Conservation (phyloP, 2,888 invertebrate species). For the Trissolcus japonicus region DNA sequence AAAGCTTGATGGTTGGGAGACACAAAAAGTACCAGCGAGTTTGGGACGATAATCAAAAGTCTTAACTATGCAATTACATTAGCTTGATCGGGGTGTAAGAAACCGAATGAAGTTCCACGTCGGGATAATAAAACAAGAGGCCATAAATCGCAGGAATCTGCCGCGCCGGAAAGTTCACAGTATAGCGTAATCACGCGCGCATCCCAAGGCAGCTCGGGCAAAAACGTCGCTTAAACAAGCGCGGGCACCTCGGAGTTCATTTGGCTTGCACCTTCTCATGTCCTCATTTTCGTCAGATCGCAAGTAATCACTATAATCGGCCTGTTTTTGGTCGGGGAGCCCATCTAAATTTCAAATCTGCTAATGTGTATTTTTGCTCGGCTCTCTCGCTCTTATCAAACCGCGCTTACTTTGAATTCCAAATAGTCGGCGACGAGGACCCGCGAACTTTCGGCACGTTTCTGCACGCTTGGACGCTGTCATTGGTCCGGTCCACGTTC, state of each 20-base stretch:
- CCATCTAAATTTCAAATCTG: slow-evolving; percentile 74
- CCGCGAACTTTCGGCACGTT: slow-evolving; percentile 65
- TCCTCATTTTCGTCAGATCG: slow-evolving; percentile 41
- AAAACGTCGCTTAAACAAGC: slow-evolving; percentile 26
- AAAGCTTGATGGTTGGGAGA: no score
- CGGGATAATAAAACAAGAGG: slow-evolving; percentile 11
- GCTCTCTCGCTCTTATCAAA: slow-evolving; percentile 64
- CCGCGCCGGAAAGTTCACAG: slow-evolving; percentile 17
- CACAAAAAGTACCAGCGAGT: no score
- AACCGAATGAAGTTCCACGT: slow-evolving; percentile 12
- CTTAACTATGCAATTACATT: slow-evolving; percentile 6
- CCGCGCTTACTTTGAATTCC: slow-evolving; percentile 69
- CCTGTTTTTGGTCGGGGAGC: slow-evolving; percentile 51
- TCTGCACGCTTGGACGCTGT: slow-evolving; percentile 64
- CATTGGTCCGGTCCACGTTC: slow-evolving; percentile 62
- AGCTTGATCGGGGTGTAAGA: slow-evolving; percentile 1
- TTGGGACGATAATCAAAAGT: no score
- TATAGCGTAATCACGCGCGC: slow-evolving; percentile 31
- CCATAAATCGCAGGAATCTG: slow-evolving; percentile 9
- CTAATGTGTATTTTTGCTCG: slow-evolving; percentile 74
- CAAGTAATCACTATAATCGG: slow-evolving; percentile 52
- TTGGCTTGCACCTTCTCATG: slow-evolving; percentile 34
- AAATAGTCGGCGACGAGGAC: slow-evolving; percentile 63
- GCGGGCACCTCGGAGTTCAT: slow-evolving; percentile 19
- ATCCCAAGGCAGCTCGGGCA: slow-evolving; percentile 13